A percentile compares a stretch with the other conserved stretches of the same genome.
These are phyloP conservation scores for Cydia amplana DNA, from an alignment of 1,140 invertebrate species.

Conservation along the genomic window DNA sequence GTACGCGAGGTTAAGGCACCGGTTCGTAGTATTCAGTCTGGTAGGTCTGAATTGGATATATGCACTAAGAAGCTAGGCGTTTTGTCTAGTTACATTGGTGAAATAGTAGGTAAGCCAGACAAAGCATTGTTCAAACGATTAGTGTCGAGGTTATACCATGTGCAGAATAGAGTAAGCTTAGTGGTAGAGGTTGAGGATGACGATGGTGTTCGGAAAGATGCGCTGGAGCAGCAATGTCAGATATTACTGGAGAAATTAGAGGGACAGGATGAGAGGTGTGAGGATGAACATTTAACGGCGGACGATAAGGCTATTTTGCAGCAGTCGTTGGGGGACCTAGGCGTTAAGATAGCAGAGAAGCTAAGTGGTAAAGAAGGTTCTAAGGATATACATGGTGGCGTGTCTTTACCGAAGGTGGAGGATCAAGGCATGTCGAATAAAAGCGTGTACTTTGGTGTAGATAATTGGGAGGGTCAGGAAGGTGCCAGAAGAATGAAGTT, in stretches of 20 bases:
- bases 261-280: background rate
- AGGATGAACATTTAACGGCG: background rate
- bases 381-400: background rate
- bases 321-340: background rate
- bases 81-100: background rate
- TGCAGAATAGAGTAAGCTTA: background rate
- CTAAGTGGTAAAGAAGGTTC: background rate
- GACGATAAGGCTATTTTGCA: background rate
- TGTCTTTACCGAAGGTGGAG: background rate
- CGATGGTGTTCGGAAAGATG: background rate
- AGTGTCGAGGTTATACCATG: background rate
- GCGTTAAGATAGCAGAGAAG: background rate
- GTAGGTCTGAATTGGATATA: background rate
- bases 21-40: background rate
- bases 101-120: background rate
- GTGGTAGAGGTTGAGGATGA: background rate
- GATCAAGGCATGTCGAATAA: no score
- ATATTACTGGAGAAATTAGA: no score
- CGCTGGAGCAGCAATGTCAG: background rate
- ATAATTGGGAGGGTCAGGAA: background rate
- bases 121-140: background rate
- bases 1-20: background rate
- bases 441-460: background rate
- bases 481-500: background rate
- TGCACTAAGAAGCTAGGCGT: background rate